phyloP scores from a whole-genome alignment of 1,140 invertebrate genomes.

The Drosophila nasuta region DNA sequence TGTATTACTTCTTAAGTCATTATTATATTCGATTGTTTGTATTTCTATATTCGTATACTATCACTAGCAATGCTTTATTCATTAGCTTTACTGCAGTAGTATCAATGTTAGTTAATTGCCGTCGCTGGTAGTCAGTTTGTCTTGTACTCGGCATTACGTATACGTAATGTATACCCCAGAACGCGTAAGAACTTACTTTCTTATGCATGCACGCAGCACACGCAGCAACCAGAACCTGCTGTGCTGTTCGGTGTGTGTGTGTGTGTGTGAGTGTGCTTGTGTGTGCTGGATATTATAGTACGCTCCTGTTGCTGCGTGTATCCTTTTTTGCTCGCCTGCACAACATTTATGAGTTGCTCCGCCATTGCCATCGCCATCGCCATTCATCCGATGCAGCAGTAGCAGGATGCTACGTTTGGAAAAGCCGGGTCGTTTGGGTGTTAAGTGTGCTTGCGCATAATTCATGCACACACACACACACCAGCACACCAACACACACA shows the following conservation, averaged over 20 bases:
- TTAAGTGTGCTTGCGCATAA: slow-evolving; percentile 56
- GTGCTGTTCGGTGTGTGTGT: no score
- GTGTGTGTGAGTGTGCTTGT: no score
- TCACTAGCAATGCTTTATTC: no score
- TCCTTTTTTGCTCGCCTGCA: slow-evolving; percentile 45
- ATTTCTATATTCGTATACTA: no score
- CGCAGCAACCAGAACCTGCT: neutral
- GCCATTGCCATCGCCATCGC: neutral
- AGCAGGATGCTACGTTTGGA: slow-evolving; percentile 33
- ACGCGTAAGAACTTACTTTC: slow-evolving; percentile 39
- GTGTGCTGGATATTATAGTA: neutral
- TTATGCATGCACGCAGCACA: slow-evolving; percentile 45
- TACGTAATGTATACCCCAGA: slow-evolving; percentile 40
- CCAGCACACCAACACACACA: slow-evolving; percentile 1
- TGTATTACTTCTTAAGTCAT: no score
- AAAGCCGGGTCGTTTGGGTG: slow-evolving; percentile 43
- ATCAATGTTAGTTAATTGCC: neutral
- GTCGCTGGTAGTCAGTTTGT: neutral
- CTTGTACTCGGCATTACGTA: slow-evolving; percentile 38
- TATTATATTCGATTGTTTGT: no score
- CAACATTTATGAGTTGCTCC: slow-evolving; percentile 62
- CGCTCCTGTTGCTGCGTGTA: slow-evolving; percentile 25
- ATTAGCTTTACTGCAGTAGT: neutral
- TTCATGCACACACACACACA: slow-evolving; percentile 32
- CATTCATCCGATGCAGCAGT: slow-evolving; percentile 16